These are phyloP conservation scores for Pipistrellus pygmaeus DNA, from an alignment of 2,797 vertebrate genomes.

Conservation along the genomic window DNA sequence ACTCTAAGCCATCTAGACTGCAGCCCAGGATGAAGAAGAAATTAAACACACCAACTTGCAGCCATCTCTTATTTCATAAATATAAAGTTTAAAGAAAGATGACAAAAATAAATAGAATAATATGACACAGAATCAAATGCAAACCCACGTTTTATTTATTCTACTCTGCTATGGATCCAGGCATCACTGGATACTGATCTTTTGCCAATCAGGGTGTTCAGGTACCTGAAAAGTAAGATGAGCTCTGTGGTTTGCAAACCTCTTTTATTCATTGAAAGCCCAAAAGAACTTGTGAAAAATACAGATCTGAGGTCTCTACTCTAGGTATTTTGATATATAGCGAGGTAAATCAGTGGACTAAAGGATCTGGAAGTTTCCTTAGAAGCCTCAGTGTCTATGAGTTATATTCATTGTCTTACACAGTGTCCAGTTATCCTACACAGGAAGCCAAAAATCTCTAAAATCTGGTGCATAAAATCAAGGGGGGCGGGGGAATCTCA, in stretches of 20 bases:
- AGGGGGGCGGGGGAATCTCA: background rate
- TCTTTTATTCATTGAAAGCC: constrained; percentile 1
- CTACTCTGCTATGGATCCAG: background rate
- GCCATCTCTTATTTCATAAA: constrained; percentile 61
- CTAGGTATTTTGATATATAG: background rate
- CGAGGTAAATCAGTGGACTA: background rate
- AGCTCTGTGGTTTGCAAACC: background rate
- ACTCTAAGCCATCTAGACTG: constrained; percentile 52
- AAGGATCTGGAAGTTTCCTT: background rate
- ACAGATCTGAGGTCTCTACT: background rate
- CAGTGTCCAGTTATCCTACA: background rate
- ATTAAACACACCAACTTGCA: constrained; percentile 60
- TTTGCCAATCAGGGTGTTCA: background rate
- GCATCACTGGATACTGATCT: background rate
- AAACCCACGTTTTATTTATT: background rate
- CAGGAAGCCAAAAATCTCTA: constrained; percentile 5
- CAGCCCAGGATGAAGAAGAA: background rate
- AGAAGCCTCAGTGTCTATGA: background rate
- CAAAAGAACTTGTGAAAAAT: background rate
- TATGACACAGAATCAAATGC: background rate
- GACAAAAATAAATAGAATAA: background rate
- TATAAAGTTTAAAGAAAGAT: constrained; percentile 27
- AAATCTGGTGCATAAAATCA: background rate
- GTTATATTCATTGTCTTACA: background rate
- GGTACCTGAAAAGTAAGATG: background rate